Evolutionary conservation across 2,113 vertebrate genomes (phyloP), one percentile per base, ranked within the genome.

Genomic region (Glaucidium brasilianum): DNA sequence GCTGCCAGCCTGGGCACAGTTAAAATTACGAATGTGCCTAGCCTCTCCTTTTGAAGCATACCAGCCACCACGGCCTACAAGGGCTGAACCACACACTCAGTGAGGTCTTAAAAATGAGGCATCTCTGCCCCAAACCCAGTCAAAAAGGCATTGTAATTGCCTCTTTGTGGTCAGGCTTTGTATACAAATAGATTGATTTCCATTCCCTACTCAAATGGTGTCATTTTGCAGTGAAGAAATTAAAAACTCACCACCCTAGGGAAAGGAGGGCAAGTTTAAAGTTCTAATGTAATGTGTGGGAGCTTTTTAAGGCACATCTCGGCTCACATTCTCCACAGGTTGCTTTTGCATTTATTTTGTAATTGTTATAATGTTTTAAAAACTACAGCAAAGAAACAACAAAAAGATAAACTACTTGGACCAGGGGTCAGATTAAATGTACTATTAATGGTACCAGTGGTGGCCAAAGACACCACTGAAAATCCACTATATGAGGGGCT

Each of bases 61-160:
- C 17, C 39, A 32, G 27, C 25, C 16, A 10, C 41, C 0, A 0
- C 15, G 77, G 26, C 34, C 26, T 76, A 23, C 18, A 29, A 35
- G 21, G 21, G 7, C 56, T 72, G 20, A 91, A 22, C 7, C 18
- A 37, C 15, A 4, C 3, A 1, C 4, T 23, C 2, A 0, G 15
- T 14, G 32, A 56, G 5, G 17, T 63, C 50, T 84, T 64, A 55
- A 79, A 58, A 63, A 20, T 26, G 5, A 73, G 45, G 11, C 12
- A 45, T 25, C 21, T 45, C 25, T 84, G 19, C 30, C 41, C n/a
- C 17, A 72, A 12, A 56, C 4, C 2, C 7, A 4, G 6, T 43
- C 34, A 30, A 73, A 82, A 92, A 52, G 21, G 21, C 34, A 15
- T 35, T 86, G 20, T 64, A 69, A 17, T 47, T n/a, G 3, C 11